Conservation (phyloP, 2,113 vertebrate species). For the Labeo rohita region DNA sequence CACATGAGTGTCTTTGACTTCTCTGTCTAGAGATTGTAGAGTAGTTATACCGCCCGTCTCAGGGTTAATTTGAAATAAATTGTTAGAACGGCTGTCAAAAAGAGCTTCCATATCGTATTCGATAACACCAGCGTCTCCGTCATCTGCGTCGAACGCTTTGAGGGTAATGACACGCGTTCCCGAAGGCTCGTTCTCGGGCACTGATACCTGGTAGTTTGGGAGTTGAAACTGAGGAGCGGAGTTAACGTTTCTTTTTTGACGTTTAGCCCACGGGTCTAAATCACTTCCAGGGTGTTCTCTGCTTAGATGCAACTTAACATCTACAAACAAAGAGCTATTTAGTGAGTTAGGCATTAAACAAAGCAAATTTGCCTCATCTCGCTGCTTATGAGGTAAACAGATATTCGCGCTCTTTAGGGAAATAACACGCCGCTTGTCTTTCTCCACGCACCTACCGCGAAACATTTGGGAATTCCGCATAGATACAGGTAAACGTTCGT, state of each 20-base stretch:
- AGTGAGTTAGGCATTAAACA: conserved; percentile 46
- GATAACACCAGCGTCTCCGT: conserved; percentile 80
- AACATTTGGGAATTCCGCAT: conserved; percentile 25
- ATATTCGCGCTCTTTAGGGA: background rate
- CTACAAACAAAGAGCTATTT: conserved; percentile 29
- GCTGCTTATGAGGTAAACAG: conserved; percentile 38
- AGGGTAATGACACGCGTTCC: conserved; percentile 83
- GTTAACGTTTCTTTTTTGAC: conserved; percentile 74
- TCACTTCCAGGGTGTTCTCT: background rate
- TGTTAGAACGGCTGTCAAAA: conserved; percentile 83
- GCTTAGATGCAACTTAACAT: conserved; percentile 49
- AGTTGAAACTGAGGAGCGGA: conserved; percentile 83
- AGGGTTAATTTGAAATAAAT: conserved; percentile 81
- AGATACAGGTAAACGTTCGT: conserved; percentile 53
- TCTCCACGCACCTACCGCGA: conserved; percentile 53
- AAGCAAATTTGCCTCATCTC: conserved; percentile 37
- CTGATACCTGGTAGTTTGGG: conserved; percentile 87
- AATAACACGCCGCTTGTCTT: background rate
- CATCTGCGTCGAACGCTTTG: conserved; percentile 79
- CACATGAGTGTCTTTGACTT: conserved; percentile 87
- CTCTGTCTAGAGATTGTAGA: conserved; percentile 81
- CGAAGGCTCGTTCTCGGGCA: conserved; percentile 85
- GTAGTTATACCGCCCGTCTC: conserved; percentile 80
- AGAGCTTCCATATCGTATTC: conserved; percentile 85
- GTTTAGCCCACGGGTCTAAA: conserved; percentile 47